Percentiles rank a stretch among this genome's conserved stretches.
Conservation (phyloP, 2,888 invertebrate species). For the Cybosia mesomella region DNA sequence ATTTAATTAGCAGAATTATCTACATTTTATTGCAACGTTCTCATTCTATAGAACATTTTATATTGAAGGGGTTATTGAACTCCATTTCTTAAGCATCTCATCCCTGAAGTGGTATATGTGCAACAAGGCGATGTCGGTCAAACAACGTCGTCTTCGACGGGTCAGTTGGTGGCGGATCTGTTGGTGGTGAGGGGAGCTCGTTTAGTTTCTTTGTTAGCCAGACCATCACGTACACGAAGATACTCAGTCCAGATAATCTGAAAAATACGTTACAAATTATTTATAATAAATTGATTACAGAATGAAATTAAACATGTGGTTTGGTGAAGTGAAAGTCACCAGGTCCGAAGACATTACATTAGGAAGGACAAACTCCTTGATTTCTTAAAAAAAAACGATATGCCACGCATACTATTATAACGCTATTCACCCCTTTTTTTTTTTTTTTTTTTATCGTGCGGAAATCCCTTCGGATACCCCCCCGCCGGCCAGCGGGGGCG, state of each 20-base stretch:
- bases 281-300: background rate
- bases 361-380: too few relatives aligned
- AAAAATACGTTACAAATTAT: background rate
- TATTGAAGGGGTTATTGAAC: background rate
- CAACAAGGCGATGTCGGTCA: slow-evolving; percentile 8
- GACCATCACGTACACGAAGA: slow-evolving; percentile 65
- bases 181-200: slow-evolving; percentile 65
- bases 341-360: too few relatives aligned
- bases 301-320: too few relatives aligned
- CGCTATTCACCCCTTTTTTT: too few relatives aligned
- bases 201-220: slow-evolving; percentile 67
- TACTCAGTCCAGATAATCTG: slow-evolving; percentile 58
- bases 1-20: background rate
- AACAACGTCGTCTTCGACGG: slow-evolving; percentile 5
- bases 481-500: too few relatives aligned
- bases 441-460: too few relatives aligned
- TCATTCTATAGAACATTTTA: background rate
- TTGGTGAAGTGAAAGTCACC: too few relatives aligned
- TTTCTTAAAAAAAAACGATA: too few relatives aligned
- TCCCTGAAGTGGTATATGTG: slow-evolving; percentile 6
- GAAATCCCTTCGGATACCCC: too few relatives aligned
- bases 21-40: background rate
- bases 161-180: slow-evolving; percentile 13
- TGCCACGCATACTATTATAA: too few relatives aligned
- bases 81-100: background rate